A percentile compares a stretch with the other conserved stretches of the same genome.
Conservation (phyloP, 2,797 vertebrate species). For the Pangasius macronema region DNA sequence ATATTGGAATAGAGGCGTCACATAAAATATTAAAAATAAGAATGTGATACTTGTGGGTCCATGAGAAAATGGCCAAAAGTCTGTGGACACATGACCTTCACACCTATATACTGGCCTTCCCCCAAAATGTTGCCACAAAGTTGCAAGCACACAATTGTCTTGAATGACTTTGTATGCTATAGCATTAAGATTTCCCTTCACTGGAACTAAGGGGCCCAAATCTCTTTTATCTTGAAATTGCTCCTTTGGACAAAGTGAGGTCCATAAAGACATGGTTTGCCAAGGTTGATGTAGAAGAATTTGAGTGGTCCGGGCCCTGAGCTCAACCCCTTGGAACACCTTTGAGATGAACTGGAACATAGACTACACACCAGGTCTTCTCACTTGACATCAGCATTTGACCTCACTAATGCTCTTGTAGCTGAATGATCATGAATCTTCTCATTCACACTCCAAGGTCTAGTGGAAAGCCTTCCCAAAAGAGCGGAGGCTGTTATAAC, state of each 20-base stretch:
- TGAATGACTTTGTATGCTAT: neutral
- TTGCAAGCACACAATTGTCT: neutral
- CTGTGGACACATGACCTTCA: neutral
- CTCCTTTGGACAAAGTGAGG: neutral
- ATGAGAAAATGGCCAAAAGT: neutral
- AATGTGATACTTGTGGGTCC: neutral
- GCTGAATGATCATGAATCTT: neutral
- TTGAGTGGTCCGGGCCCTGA: neutral
- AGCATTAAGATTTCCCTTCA: neutral
- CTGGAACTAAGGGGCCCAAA: neutral
- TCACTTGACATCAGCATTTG: neutral
- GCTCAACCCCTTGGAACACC: neutral
- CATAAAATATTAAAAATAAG: neutral
- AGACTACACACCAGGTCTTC: neutral
- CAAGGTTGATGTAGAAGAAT: neutral
- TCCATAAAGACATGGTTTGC: neutral
- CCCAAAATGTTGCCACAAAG: neutral
- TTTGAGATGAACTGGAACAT: neutral
- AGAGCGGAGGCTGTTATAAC: neutral
- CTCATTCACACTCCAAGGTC: neutral
- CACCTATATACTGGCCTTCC: neutral
- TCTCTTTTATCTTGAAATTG: neutral
- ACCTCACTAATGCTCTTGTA: neutral
- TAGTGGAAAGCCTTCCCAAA: neutral
- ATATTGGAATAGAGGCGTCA: neutral